Percentiles rank a stretch among this genome's conserved stretches.
Conservation (phyloP, 2,888 invertebrate genomes). For the Malachius bipustulatus region DNA sequence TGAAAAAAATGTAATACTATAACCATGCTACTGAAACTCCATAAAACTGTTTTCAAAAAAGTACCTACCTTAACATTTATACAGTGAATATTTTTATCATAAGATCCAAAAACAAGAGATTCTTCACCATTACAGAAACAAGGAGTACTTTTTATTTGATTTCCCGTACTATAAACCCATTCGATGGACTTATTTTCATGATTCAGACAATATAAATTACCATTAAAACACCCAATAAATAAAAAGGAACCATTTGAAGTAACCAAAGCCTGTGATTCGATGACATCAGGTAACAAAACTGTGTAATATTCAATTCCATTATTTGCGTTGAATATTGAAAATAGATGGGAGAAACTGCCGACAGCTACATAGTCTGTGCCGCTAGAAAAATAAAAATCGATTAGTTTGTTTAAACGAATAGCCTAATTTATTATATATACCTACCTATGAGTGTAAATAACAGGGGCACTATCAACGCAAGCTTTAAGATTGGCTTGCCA, state of each 20-base stretch:
- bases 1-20: too few species aligned
- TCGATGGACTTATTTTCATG: slow-evolving; percentile 41
- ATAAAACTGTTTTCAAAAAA: too few species aligned
- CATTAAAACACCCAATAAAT: slow-evolving; percentile 68
- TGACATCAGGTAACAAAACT: slow-evolving; percentile 49
- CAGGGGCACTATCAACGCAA: slow-evolving; percentile 74
- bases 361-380: slow-evolving; percentile 38
- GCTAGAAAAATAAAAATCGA: slow-evolving; percentile 16
- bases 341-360: slow-evolving; percentile 64
- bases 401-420: background rate
- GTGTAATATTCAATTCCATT: slow-evolving; percentile 42
- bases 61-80: slow-evolving; percentile 42
- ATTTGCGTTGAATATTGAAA: slow-evolving; percentile 46
- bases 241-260: slow-evolving; percentile 38
- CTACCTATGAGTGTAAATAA: slow-evolving; percentile 42
- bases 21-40: too few species aligned
- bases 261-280: slow-evolving; percentile 48
- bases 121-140: slow-evolving; percentile 31
- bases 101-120: slow-evolving; percentile 54
- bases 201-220: slow-evolving; percentile 54
- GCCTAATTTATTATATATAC: too few species aligned
- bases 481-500: slow-evolving; percentile 57
- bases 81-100: slow-evolving; percentile 55
- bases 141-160: slow-evolving; percentile 51
- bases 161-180: slow-evolving; percentile 51